Percentiles rank a stretch among this genome's conserved stretches.
Conservation (phyloP, 2,113 vertebrate genomes). For the Tachuris rubrigastra region DNA sequence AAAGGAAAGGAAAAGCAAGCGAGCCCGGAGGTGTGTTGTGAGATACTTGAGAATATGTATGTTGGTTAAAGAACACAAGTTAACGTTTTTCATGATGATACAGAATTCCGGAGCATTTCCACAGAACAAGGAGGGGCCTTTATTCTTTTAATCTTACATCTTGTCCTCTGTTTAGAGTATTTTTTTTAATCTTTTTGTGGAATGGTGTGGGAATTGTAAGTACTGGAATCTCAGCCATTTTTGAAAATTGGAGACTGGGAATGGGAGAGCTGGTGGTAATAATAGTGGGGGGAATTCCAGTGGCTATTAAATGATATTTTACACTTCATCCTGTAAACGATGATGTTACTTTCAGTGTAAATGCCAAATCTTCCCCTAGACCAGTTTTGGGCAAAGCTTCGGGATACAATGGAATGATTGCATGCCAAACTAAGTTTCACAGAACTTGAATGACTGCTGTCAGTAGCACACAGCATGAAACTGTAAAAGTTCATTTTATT, state of each 20-base stretch:
- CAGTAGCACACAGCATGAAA: background rate
- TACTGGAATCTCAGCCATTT: background rate
- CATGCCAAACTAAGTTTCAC: background rate
- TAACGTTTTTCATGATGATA: rapidly evolving
- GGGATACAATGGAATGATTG: background rate
- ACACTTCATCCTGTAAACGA: background rate
- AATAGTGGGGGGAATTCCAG: background rate
- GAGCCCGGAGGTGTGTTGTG: conserved; percentile 82
- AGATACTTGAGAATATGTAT: background rate
- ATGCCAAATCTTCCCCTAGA: background rate
- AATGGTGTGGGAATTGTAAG: background rate
- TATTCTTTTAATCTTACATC: background rate
- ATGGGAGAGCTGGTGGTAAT: background rate
- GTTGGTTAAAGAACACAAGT: background rate
- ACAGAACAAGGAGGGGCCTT: background rate
- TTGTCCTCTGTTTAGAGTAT: background rate
- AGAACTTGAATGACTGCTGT: background rate
- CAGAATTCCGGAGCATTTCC: background rate
- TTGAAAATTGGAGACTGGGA: background rate
- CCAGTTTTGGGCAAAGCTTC: background rate
- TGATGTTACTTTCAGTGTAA: background rate
- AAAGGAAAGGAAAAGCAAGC: conserved; percentile 91
- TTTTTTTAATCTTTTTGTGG: background rate
- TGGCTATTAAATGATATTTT: background rate
- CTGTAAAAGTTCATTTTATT: background rate